Conservation (phyloP, 2,888 invertebrate species). For the Leptinotarsa tumamoca region DNA sequence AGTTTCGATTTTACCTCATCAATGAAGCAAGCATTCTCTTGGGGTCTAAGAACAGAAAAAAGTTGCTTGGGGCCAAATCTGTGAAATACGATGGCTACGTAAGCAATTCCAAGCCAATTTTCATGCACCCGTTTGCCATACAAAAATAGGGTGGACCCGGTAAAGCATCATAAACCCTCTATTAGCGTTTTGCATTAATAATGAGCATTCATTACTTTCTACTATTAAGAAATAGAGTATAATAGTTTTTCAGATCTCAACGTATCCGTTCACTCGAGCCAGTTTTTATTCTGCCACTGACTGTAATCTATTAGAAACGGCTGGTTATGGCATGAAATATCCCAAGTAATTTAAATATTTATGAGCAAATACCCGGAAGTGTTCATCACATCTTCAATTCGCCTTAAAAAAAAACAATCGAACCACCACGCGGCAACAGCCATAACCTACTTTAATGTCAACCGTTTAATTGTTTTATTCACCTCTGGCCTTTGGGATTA, state of each 20-base stretch:
- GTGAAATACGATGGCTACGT: no score
- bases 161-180: no score
- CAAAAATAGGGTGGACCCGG: no score
- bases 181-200: no score
- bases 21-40: no score
- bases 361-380: conserved; percentile 30
- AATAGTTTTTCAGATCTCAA: neutral
- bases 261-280: neutral
- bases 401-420: conserved; percentile 30
- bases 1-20: no score
- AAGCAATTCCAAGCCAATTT: no score
- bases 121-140: no score
- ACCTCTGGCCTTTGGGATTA: conserved; percentile 40
- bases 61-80: no score
- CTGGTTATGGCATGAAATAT: conserved; percentile 13
- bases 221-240: no score
- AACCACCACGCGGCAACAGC: conserved; percentile 29
- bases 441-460: conserved; percentile 41
- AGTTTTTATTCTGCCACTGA: neutral
- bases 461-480: conserved; percentile 38
- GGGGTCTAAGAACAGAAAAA: no score
- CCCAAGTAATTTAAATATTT: conserved; percentile 14
- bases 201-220: no score
- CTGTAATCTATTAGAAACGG: neutral
- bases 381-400: conserved; percentile 23